Evolutionary conservation across 2,113 vertebrate genomes (phyloP), one percentile per base, ranked within the genome.

Genomic region (Cyanocitta stelleri): DNA sequence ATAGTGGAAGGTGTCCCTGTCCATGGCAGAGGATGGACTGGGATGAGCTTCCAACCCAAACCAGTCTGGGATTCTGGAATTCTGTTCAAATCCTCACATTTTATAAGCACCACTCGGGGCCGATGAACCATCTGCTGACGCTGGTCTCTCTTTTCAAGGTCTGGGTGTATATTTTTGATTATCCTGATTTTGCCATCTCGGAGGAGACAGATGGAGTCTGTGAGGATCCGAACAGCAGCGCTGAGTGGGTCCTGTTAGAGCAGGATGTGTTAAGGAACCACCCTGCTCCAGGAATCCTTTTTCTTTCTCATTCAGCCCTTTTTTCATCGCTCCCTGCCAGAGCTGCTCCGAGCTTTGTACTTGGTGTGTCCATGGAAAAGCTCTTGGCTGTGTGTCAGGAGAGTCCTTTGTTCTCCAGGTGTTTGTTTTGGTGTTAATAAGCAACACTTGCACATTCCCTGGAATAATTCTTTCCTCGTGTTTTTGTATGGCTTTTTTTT

Each of bases 91-190:
- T 46, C 29, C n/a, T 62, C 64, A n/a, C 55, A 62, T n/a, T 71
- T 46, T 39, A 2, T 23, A 16, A 46, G 64, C 39, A 24, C 16
- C 5, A 24, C 85, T 39, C 0, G 0, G 39, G 55, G 19, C 48
- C 39, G 55, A 4, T 62, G 74, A 69, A 21, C 81, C 81, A 43
- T 81, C 76, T 96, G 81, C 39, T 23, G 33, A 1, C 4, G 51
- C 33, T 80, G 69, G 54, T 77, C 32, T 41, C 67, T 68, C 21
- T 39, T 54, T 39, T 41, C 8, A 10, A 69, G 3, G 7, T 59
- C 58, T 85, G 22, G 16, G 6, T 48, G 5, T 30, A 2, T 87
- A 39, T 79, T 63, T 79, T 55, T 71, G n/a, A 56, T 71, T 87
- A 48, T 87, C 56, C 74, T 87, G 64, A 6, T 48, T 87, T 79